phyloP scores from a whole-genome alignment of 2,797 vertebrate genomes.

The Sebastolobus alascanus region DNA sequence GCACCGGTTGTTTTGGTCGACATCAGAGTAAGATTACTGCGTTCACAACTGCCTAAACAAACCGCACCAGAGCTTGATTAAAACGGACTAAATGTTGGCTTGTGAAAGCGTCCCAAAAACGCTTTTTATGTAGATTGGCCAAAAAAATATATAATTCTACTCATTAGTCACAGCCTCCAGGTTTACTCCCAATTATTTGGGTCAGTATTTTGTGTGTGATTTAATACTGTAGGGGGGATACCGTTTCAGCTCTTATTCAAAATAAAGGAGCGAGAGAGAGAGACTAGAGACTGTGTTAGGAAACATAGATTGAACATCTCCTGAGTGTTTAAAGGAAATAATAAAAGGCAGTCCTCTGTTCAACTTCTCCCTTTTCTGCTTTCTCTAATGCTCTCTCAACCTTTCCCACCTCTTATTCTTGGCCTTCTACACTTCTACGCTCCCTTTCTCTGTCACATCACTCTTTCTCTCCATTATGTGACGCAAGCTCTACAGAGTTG shows the following conservation, averaged over 20 bases:
- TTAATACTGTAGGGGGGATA: not conserved
- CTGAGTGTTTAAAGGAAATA: too few relatives aligned
- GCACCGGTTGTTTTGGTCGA: too few relatives aligned
- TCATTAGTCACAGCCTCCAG: not conserved
- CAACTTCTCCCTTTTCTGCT: not conserved
- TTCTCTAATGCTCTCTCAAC: not conserved
- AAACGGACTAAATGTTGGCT: too few relatives aligned
- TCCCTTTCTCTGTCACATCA: not conserved
- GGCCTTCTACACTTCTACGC: not conserved
- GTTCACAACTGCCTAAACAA: too few relatives aligned
- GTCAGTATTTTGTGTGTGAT: not conserved
- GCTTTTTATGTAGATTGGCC: too few relatives aligned
- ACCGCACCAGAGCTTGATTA: too few relatives aligned
- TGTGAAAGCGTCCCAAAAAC: too few relatives aligned
- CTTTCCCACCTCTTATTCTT: conserved; percentile 11
- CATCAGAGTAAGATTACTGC: too few relatives aligned
- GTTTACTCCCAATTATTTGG: not conserved
- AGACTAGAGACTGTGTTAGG: not conserved
- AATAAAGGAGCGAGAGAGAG: too few relatives aligned
- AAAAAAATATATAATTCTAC: not conserved
- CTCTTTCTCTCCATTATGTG: conserved; percentile 25
- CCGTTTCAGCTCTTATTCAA: not conserved
- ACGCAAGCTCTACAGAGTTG: conserved; percentile 26
- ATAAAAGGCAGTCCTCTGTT: not conserved
- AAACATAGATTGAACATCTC: not conserved